Evolutionary conservation across 2,113 vertebrate genomes (phyloP), one percentile per base, ranked within the genome.

Genomic region (Eublepharis macularius): DNA sequence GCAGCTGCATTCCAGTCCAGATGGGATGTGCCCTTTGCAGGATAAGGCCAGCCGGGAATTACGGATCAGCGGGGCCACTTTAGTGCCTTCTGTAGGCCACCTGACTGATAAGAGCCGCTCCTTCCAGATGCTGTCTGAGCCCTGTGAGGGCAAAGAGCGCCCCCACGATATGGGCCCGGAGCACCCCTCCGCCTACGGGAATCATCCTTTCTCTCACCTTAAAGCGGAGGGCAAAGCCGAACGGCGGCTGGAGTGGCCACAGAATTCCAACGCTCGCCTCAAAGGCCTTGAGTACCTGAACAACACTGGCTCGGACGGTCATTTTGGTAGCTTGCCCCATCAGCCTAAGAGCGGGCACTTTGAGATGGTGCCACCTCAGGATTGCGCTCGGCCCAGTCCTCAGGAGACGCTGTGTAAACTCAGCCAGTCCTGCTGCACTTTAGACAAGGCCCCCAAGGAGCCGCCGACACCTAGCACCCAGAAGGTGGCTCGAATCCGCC

Each of bases 401-500:
- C 95, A 95, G 39, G 96, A 97, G 85, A 92, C 93, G 0, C 91
- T 96, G 89, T 95, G 95, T 0, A 96, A 96, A 10, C 90, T 93
- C 5, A 86, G 93, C 68, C 96, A 96, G 88, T 94, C 95, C 94
- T 96, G 97, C 95, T 99, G 98, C 96, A 98, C 97, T 90, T 96
- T 98, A 94, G 98, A 98, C 91, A 97, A 98, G 95, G 95, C 96
- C 1, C 93, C 97, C 54, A 97, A 96, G 91, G 97, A 96, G n/a
- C 77, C 65, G 39, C 89, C 94, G 0, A 14, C 69, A 3, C 91
- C 91, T 0, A 90, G 80, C 17, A 83, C 89, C 54, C 98, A 99
- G 94, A 99, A 98, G 87, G 98, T 99, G 92, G 98, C 98, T 10
- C 96, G 98, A 29, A 98, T 99, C 94, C 97, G 98, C 87, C 98